phyloP scores from a whole-genome alignment of 2,888 invertebrate genomes.

The Mesoligia furuncula region DNA sequence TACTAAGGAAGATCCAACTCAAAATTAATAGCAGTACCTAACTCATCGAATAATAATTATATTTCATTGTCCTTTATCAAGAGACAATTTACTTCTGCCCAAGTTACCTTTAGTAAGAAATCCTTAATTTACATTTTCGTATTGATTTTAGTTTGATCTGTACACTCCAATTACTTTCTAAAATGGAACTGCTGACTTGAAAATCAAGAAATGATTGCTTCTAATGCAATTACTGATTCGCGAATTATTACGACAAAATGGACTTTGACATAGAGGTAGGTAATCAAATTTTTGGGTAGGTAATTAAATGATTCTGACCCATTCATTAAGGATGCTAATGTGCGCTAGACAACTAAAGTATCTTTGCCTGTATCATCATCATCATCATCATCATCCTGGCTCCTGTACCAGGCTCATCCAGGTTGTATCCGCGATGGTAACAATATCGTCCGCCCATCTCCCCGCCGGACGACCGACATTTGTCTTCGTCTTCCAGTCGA shows the following conservation, averaged over 20 bases:
- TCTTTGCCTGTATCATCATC: background rate
- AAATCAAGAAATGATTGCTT: slow-evolving; percentile 23
- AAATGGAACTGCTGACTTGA: slow-evolving; percentile 25
- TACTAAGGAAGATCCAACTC: slow-evolving; percentile 13
- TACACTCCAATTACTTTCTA: slow-evolving; percentile 31
- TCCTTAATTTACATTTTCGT: slow-evolving; percentile 22
- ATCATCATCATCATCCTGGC: background rate
- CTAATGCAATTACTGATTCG: slow-evolving; percentile 6
- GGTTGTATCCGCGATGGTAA: background rate
- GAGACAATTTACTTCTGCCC: slow-evolving; percentile 11
- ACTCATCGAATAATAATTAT: slow-evolving; percentile 21
- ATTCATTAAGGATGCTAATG: background rate
- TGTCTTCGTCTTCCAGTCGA: background rate
- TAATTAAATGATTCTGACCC: background rate
- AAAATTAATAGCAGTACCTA: slow-evolving; percentile 19
- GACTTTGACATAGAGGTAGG: background rate
- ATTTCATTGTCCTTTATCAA: slow-evolving; percentile 12
- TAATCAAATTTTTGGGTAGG: slow-evolving; percentile 10
- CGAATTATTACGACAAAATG: slow-evolving; percentile 16
- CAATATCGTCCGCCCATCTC: background rate
- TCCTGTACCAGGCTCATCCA: background rate
- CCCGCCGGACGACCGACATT: background rate
- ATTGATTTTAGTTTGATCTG: slow-evolving; percentile 33
- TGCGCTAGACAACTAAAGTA: background rate
- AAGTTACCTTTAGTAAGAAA: slow-evolving; percentile 1